These are phyloP conservation scores for Nyctibius bracteatus DNA, from an alignment of 2,113 vertebrate genomes.

Conservation along the genomic window DNA sequence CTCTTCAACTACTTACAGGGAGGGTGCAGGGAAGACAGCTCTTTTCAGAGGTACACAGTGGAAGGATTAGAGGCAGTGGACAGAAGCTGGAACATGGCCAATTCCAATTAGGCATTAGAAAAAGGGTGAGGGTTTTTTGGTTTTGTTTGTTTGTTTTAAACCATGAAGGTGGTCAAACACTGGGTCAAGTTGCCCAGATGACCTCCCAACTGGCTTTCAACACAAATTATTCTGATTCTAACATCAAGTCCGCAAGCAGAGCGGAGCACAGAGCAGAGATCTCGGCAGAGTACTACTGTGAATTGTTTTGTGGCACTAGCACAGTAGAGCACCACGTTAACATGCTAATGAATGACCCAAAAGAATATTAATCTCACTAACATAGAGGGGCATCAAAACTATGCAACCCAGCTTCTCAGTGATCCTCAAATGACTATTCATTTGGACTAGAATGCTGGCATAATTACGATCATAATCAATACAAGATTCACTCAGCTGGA, in stretches of 20 bases:
- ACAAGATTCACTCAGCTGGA: background rate
- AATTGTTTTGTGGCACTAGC: background rate
- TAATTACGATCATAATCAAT: slow-evolving; percentile 1
- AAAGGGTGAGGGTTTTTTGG: background rate
- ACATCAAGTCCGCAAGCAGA: background rate
- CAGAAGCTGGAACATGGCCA: background rate
- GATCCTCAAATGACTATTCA: background rate
- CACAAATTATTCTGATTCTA: background rate
- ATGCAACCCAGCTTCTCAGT: background rate
- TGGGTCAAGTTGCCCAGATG: background rate
- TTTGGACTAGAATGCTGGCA: background rate
- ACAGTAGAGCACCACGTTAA: background rate
- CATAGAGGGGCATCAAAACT: background rate
- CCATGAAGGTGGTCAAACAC: background rate
- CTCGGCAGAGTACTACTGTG: background rate
- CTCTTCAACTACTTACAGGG: background rate
- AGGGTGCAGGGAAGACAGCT: background rate
- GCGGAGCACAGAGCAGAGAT: background rate
- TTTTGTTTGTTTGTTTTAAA: background rate
- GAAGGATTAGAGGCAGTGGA: background rate
- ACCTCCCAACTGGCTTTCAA: background rate
- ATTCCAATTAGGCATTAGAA: background rate
- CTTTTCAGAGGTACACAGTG: background rate
- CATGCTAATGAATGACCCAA: background rate
- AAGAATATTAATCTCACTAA: background rate